Base-by-base conservation (phyloP, 2,113 vertebrate genomes). In the Pavo muticus region DNA sequence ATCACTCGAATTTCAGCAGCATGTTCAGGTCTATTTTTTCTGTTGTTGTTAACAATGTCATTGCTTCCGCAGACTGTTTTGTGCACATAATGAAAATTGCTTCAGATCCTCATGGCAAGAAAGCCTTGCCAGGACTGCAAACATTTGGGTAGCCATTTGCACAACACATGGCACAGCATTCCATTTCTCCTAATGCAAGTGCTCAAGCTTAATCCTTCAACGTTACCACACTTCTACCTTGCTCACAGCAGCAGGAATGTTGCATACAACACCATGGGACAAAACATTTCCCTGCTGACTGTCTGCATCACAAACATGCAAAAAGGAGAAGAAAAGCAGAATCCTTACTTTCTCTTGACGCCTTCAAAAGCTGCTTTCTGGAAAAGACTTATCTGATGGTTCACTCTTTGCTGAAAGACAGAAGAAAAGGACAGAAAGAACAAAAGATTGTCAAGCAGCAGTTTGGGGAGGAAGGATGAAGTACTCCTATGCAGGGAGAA, bases 381-480 rank as follows among this genome's bases (percentile, higher is more conserved):
- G 44, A 20, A 20, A n/a, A 59, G 81, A 80, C 16, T 95, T 59
- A 40, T 71, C 44, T 94, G 95, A 30, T 60, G 52, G 56, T 84
- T 96, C 92, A 50, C 86, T 70, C 70, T 92, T 70, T 79, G 84
- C 95, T 96, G 94, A 90, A 97, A 96, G 68, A 95, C 64, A 96
- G 14, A 32, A 60, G 42, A 91, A 72, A 39, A 56, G 50, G 91
- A 73, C 68, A 10, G 27, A 91, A 69, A 87, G 30, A 75, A 45
- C 21, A 68, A 71, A 37, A 11, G 5, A 16, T 64, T 40, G 24
- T 84, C 63, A 88, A 30, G 21, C 9, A 56, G 56, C 20, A 25
- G 42, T 42, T 88, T 2, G 1, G 21, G 45, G 47, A 30, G 67
- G 71, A 81, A 84, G 37, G 42, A 39, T n/a, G 10, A 59, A 61